Evolutionary conservation across 2,797 vertebrate genomes (phyloP), one percentile per base, ranked within the genome.

Genomic region (Meda fulgida): DNA sequence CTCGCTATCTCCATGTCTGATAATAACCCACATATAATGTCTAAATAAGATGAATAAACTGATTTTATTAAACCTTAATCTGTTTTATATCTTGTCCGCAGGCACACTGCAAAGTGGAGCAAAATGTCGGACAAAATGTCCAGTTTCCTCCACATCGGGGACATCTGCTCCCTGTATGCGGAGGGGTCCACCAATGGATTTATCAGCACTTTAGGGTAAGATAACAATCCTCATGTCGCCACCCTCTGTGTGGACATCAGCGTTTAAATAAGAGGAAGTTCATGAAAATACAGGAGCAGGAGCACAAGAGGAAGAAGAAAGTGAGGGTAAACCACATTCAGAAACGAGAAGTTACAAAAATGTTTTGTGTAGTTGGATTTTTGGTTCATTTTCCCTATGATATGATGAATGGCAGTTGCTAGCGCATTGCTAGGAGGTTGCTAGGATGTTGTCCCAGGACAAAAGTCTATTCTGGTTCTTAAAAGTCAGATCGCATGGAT

Each of bases 121-220:
- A 94, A 93, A 93, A 99, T 99, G 98, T 98, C 98, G 19, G 98
- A 99, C 94, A 99, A 99, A 95, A 99, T 99, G 97, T 99, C 98
- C 87, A 99, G 98, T 93, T 99, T 99, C 93, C 97, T 99, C 90
- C 98, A 99, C 89, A 98, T 98, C 69, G 98, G 98, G 94, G 98
- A 99, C 95, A 96, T 99, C 90, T 99, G 97, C 92, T 99, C 98
- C 94, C 95, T 99, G 84, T 99, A 99, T 89, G 98, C 98, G 1
- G 98, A 99, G 90, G 98, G 98, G 81, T 97, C 98, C 88, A 99
- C 98, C 82, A 97, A 96, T 93, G 98, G 98, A 92, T 99, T 99
- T 93, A 99, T 99, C 94, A 99, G 98, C 96, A 99, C 98, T 89
- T 94, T 99, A 94, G 98, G 98, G 98, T 99, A 95, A 96, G 97